Conservation (phyloP, 1,140 invertebrate genomes). For the Drosophila orena region DNA sequence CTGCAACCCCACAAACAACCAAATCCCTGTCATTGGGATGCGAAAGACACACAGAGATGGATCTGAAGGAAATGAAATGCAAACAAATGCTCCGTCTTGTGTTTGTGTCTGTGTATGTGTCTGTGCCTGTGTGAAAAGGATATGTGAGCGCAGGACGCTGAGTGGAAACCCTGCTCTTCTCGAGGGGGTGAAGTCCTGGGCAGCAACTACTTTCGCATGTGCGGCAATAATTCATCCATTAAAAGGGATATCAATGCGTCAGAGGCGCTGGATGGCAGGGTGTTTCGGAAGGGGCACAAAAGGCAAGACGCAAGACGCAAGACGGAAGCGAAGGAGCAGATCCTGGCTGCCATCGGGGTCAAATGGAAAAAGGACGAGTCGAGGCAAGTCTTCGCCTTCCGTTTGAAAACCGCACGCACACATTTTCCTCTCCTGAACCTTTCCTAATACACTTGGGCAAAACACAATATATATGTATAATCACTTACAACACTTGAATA, state of each 20-base stretch:
- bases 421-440: conserved; percentile 29
- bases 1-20: conserved; percentile 4
- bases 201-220: conserved; percentile 84
- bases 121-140: conserved; percentile 56
- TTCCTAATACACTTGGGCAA: conserved; percentile 18
- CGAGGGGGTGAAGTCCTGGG: conserved; percentile 22
- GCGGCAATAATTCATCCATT: conserved; percentile 85
- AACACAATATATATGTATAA: background rate
- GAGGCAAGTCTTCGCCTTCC: conserved; percentile 59
- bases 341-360: conserved; percentile 61
- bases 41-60: conserved; percentile 40
- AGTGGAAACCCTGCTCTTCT: conserved; percentile 55
- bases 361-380: conserved; percentile 74
- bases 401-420: conserved; percentile 76
- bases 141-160: conserved; percentile 55
- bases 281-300: conserved; percentile 10
- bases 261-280: conserved; percentile 36
- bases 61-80: conserved; percentile 82
- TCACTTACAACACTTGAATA: no score
- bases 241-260: conserved; percentile 84
- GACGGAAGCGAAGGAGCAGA: conserved; percentile 3
- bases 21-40: conserved; percentile 42
- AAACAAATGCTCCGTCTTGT: conserved; percentile 66
- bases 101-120: conserved; percentile 42
- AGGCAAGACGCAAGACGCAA: conserved; percentile 1